Evolutionary conservation across 1,140 invertebrate species (phyloP).

Genomic region (Whitmania pigra): DNA sequence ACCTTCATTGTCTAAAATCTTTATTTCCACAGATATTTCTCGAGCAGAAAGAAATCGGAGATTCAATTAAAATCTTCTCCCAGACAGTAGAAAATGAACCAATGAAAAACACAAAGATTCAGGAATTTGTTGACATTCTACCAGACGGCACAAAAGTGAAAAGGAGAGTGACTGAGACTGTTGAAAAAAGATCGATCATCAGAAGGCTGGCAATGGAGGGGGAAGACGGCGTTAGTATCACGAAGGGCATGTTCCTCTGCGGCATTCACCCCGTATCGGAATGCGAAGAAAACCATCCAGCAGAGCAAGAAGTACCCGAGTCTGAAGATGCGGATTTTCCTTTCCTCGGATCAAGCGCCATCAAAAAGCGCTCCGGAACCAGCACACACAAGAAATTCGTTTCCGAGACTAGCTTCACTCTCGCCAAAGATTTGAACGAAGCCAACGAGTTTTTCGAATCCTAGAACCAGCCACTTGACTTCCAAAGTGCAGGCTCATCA

Average conservation of each 20-base stretch:
- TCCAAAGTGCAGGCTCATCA: too few species aligned
- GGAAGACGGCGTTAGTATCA: not conserved
- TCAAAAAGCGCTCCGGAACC: constrained; percentile 15
- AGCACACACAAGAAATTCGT: constrained; percentile 7
- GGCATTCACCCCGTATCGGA: not conserved
- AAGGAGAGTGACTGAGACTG: constrained; percentile 11
- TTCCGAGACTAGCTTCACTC: not conserved
- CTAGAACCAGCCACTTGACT: too few species aligned
- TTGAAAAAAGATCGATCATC: constrained; percentile 16
- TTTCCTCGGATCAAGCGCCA: not conserved
- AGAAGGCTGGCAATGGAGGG: constrained; percentile 18
- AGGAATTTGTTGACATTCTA: constrained; percentile 13
- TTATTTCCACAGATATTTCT: not conserved
- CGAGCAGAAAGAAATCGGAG: not conserved
- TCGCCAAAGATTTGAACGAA: too few species aligned
- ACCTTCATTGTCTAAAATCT: not conserved
- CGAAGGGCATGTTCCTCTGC: not conserved
- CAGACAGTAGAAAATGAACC: constrained; percentile 27
- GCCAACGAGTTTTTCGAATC: too few species aligned
- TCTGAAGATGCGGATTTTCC: too few species aligned
- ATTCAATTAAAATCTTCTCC: constrained; percentile 10
- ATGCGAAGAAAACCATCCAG: constrained; percentile 15
- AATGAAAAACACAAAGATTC: constrained; percentile 24
- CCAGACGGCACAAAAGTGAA: constrained; percentile 23
- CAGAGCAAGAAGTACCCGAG: not conserved